Base-by-base conservation (phyloP, 2,888 invertebrate genomes). In the Adelognathus sp. region DNA sequence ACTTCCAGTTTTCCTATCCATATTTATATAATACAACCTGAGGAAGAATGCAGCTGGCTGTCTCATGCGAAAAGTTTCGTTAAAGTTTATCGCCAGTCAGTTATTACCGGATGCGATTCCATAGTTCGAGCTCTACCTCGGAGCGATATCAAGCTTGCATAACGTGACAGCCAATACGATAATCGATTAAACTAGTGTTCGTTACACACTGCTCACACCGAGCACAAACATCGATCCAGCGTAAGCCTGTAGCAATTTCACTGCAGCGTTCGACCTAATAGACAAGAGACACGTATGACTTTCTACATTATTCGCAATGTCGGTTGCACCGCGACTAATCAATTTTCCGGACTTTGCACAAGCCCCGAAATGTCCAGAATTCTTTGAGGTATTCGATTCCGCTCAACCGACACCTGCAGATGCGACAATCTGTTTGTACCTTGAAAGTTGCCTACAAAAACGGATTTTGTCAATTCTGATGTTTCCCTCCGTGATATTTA, bases 101-200 rank as follows among this genome's bases (percentile, higher is more conserved):
- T 71, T 61, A 71, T 71, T 60, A 71, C 52, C 29, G 46, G n/a
- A 18, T 39, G n/a, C 14, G 46, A 6, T 36, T 36, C 60, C 60
- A 60, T 70, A 60, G 50, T 21, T 11, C 24, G 36, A n/a, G 24
- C n/a, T 50, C n/a, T 21, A 50, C 60, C 36, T 27, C 33, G 52
- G 39, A 61, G 52, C 39, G 41, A n/a, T n/a, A 61, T 61, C 39
- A 29, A 61, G 52, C 50, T 52, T 61, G 24, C 46, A 52, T 41
- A 11, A 21, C 14, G 21, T 1, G 52, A n/a, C 14, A 29, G 14
- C 39, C 11, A 16, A 16, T 67, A 27, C 54, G 39, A 54, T 67
- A 54, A 67, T 67, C 67, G 67, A 54, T 36, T 54, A 27, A 54
- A 41, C 39, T 67, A 52, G 54, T 36, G 29, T 54, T 67, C 67